Percentiles rank a stretch among this genome's conserved stretches.
These are phyloP conservation scores for Delia radicum DNA, from an alignment of 1,140 invertebrate species.

Conservation along the genomic window DNA sequence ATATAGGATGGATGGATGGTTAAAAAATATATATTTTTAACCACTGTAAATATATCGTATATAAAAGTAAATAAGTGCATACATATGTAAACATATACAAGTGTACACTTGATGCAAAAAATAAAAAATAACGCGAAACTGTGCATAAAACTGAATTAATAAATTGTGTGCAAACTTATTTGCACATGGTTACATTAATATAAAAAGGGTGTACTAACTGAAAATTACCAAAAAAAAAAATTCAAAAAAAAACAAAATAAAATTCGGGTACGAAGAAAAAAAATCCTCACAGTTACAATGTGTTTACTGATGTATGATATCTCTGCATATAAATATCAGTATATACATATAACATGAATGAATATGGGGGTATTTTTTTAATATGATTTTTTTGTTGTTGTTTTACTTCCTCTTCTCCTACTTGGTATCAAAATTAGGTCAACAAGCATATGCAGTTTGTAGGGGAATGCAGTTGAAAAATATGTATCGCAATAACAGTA, in stretches of 20 bases:
- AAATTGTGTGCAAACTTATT: neutral
- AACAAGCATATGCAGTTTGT: conserved; percentile 1
- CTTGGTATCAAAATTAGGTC: neutral
- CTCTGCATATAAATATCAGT: neutral
- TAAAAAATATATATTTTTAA: too few species aligned
- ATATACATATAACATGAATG: neutral
- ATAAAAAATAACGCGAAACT: neutral
- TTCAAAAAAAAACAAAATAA: neutral
- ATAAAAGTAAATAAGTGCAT: neutral
- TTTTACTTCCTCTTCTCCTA: neutral
- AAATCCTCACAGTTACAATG: neutral
- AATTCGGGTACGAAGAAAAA: neutral
- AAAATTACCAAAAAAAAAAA: conserved; percentile 1
- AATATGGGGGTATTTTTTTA: neutral
- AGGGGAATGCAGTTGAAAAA: neutral
- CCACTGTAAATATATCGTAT: neutral
- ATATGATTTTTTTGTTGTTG: neutral
- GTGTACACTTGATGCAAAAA: neutral
- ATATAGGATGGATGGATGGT: too few species aligned
- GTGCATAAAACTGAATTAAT: neutral
- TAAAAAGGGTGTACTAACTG: neutral
- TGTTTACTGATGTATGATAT: neutral
- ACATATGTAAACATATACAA: neutral
- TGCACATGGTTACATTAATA: neutral
- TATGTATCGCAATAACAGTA: neutral